Evolutionary conservation across 2,113 vertebrate species (phyloP), one percentile per base, ranked within the genome.

Genomic region (Sorex araneus): DNA sequence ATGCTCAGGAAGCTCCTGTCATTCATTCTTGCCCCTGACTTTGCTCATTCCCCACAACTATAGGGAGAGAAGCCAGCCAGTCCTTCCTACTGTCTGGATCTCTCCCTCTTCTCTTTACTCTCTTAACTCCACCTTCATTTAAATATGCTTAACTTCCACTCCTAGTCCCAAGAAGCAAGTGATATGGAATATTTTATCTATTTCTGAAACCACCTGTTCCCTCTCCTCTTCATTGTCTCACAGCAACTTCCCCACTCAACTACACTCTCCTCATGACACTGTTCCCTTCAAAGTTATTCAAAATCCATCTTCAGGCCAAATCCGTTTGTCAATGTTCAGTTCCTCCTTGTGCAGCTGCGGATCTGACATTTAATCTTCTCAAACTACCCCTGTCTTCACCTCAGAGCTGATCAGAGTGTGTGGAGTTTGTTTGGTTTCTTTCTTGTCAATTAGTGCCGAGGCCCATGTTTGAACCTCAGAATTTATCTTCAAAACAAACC

Each of bases 221-320:
- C 28, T 66, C 9, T 66, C 64, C 21, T 30, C 64, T 66, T 32
- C 10, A 16, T 69, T 32, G 5, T 69, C 71, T 82, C n/a, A 50
- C 57, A 5, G 45, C 18, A 1, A 11, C 12, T 76, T 79, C 25
- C 18, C 19, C 73, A 8, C n/a, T 40, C 70, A 45, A 28, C 18
- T 11, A 57, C 18, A 2, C 8, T 45, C 21, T 71, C 15, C 16
- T 74, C 30, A 75, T 75, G 23, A 28, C 3, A 6, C 16, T 45
- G 23, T 28, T 81, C 18, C 67, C 81, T 84, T 94, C 43, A 66
- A 84, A 90, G 21, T 23, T 47, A 92, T 85, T 40, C 57, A 87
- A 90, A 93, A 90, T 85, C 7, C 30, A 74, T 84, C 90, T 78
- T 89, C 60, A 82, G 77, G 87, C 21, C 60, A 89, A 89, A 93